These are phyloP conservation scores for Cyrtonyx montezumae DNA, from an alignment of 2,113 vertebrate species.

Conservation along the genomic window DNA sequence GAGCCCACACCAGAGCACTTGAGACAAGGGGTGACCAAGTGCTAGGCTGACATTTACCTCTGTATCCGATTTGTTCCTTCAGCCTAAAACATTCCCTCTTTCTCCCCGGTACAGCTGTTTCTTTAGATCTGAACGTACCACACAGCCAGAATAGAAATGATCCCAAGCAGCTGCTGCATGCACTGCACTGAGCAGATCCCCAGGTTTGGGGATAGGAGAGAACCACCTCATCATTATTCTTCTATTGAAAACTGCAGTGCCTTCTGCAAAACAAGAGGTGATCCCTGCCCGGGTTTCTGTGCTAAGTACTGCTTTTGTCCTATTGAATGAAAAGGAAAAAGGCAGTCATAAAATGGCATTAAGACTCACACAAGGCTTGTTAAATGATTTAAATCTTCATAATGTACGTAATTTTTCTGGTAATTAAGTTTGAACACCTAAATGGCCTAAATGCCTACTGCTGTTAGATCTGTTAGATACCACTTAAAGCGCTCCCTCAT, in stretches of 20 bases:
- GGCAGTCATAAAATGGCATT: constrained; percentile 39
- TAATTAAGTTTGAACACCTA: constrained; percentile 79
- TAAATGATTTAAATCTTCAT: constrained; percentile 83
- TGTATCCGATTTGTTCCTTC: neutral
- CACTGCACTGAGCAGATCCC: neutral
- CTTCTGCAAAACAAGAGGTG: neutral
- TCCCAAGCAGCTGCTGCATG: neutral
- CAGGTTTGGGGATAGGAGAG: neutral
- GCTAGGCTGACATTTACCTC: neutral
- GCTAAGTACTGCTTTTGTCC: neutral
- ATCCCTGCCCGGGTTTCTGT: neutral
- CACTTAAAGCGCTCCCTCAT: constrained; percentile 44
- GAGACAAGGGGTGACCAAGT: neutral
- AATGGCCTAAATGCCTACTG: constrained; percentile 65
- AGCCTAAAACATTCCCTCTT: neutral
- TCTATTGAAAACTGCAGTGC: neutral
- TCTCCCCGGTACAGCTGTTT: neutral
- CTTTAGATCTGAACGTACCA: neutral
- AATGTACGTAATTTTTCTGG: constrained; percentile 78
- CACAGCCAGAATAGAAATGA: neutral
- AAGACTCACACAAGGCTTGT: constrained; percentile 71
- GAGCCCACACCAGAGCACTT: neutral
- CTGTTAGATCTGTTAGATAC: constrained; percentile 64
- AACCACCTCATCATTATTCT: neutral
- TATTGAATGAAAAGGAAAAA: neutral